Evolutionary conservation across 1,140 invertebrate genomes (phyloP), one percentile per base, ranked within the genome.

Genomic region (Brachionus rubens): DNA sequence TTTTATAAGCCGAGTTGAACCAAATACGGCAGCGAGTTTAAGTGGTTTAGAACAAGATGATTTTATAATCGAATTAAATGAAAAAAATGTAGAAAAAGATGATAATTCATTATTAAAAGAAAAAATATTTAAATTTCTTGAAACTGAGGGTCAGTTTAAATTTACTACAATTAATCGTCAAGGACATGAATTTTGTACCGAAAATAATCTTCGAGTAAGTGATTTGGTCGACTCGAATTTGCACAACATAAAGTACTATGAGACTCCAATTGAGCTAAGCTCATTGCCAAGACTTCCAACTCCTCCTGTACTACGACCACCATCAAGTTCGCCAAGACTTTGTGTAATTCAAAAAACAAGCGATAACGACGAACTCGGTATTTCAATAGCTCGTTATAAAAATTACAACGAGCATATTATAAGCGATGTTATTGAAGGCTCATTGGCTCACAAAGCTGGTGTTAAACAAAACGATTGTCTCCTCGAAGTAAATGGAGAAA

Each of bases 301-400:
- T 7, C 41, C 24, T 9, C n/a, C 12, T 46, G 3, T 9, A 30
- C 48, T 5, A 26, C 3, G 3, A 26, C 33, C 9, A 36, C 33
- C 33, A 36, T 36, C 9, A 36, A 9, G 33, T 9, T n/a, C 1
- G 2, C 67, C 43, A 7, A 19, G 67, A 26, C 21, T 70, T 16
- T 70, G 67, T 47, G 48, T 70, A 9, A 70, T 70, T 48, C 24
- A 70, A n/a, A 70, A 70, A 24, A 46, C n/a, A 30, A 47, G 30
- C 16, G 43, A 70, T 1, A 52, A 12, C n/a, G 48, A 70, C 26
- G 67, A 70, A 36, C 67, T 70, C 1, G 67, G 67, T 12, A 14
- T 70, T 28, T 70, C 67, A 0, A 36, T 70, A 30, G 67, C 67
- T 47, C 9, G 67, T n/a, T 47, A 33, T 16, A 70, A 70, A 21